phyloP scores from a whole-genome alignment of 1,140 invertebrate genomes.

The Cydia fagiglandana region DNA sequence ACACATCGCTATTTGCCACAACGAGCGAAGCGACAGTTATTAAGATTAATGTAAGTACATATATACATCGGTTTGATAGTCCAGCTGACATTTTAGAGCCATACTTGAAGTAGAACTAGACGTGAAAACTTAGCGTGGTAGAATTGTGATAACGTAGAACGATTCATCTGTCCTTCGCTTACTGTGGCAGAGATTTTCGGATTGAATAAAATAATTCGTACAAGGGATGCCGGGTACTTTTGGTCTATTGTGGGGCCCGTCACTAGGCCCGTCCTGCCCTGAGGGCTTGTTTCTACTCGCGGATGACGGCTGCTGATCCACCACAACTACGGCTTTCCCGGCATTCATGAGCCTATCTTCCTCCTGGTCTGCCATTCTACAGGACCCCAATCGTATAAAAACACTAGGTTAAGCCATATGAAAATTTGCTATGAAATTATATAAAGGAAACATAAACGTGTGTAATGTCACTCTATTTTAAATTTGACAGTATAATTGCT shows the following conservation, averaged over 20 bases:
- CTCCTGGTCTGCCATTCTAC: conserved; percentile 63
- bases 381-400: conserved; percentile 33
- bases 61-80: no score
- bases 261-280: conserved; percentile 45
- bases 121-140: no score
- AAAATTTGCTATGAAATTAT: conserved; percentile 55
- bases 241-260: conserved; percentile 54
- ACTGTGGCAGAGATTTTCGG: not conserved
- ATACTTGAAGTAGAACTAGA: no score
- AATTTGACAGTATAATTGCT: conserved; percentile 68
- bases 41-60: no score
- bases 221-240: conserved; percentile 56
- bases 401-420: conserved; percentile 51
- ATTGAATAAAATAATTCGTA: conserved; percentile 38
- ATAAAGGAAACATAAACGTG: conserved; percentile 58
- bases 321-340: conserved; percentile 47
- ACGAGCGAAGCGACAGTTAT: not conserved
- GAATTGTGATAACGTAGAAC: not conserved
- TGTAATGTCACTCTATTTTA: conserved; percentile 66
- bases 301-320: conserved; percentile 49
- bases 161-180: not conserved
- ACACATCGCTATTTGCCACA: no score
- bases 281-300: conserved; percentile 50
- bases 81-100: no score
- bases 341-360: conserved; percentile 42